These are phyloP conservation scores for Rhingia rostrata DNA, from an alignment of 2,888 invertebrate species.

Conservation along the genomic window DNA sequence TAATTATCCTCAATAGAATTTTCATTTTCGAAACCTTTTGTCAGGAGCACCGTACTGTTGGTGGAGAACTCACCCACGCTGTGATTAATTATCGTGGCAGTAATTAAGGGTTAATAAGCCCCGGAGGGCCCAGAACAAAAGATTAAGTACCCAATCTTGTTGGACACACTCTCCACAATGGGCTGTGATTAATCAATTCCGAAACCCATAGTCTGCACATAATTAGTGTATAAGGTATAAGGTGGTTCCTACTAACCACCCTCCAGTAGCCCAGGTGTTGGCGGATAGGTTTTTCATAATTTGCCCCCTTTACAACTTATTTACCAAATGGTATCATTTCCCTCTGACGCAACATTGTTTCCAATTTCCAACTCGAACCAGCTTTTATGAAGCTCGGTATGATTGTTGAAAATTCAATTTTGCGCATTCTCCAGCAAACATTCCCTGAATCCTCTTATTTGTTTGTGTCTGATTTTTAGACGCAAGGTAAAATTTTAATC, in stretches of 20 bases:
- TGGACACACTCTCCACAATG: conserved; percentile 60
- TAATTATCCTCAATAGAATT: conserved; percentile 11
- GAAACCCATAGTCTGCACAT: conserved; percentile 46
- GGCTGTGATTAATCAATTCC: conserved; percentile 63
- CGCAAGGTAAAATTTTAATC: conserved; percentile 52
- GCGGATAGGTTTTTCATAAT: conserved; percentile 47
- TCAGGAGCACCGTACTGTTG: conserved; percentile 9
- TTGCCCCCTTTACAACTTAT: conserved; percentile 26
- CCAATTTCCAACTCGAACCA: conserved; percentile 60
- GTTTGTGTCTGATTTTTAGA: background rate
- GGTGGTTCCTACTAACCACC: background rate
- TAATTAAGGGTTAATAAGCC: conserved; percentile 57
- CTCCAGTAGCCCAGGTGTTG: conserved; percentile 38
- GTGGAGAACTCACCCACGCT: conserved; percentile 38
- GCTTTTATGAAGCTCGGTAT: conserved; percentile 68
- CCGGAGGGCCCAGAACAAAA: conserved; percentile 33
- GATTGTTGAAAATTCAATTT: conserved; percentile 62
- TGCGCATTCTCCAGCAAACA: conserved; percentile 44
- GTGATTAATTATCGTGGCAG: conserved; percentile 60
- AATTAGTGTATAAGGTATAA: conserved; percentile 55
- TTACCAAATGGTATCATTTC: conserved; percentile 51
- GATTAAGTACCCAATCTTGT: conserved; percentile 58
- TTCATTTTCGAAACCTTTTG: conserved; percentile 3
- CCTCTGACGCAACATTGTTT: background rate
- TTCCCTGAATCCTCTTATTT: conserved; percentile 28